phyloP scores from a whole-genome alignment of 2,113 vertebrate species.

The Piprites chloris region DNA sequence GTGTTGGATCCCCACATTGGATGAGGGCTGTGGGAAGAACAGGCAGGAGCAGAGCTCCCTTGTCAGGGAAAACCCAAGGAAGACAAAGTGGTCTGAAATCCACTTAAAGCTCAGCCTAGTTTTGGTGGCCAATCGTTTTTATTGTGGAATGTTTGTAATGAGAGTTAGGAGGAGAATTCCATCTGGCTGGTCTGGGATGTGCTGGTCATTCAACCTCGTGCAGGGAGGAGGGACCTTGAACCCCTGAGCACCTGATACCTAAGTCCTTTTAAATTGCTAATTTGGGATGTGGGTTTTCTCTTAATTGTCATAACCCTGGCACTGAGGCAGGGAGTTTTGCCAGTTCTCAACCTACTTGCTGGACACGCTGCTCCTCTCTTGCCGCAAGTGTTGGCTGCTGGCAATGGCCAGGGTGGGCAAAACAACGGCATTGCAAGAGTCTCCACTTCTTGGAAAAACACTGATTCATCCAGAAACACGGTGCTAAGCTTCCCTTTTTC shows the following conservation, averaged over 20 bases:
- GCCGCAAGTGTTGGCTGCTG: neutral
- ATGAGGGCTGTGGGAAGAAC: neutral
- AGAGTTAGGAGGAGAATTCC: neutral
- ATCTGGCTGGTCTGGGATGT: too few species aligned
- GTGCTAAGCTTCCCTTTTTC: neutral
- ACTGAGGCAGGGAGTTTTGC: neutral
- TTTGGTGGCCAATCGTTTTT: neutral
- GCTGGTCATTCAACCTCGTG: neutral
- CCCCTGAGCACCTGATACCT: too few species aligned
- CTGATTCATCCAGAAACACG: neutral
- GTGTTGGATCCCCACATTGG: neutral
- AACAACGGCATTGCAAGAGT: rapidly evolving
- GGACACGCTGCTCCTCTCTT: rapidly evolving
- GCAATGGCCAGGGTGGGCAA: rapidly evolving
- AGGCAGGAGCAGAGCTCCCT: neutral
- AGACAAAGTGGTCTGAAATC: neutral
- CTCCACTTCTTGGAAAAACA: neutral
- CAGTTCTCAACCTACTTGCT: neutral
- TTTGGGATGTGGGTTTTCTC: neutral
- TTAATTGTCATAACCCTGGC: neutral
- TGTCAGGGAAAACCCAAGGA: neutral
- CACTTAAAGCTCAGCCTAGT: neutral
- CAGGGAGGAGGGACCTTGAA: neutral
- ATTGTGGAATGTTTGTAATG: rapidly evolving
- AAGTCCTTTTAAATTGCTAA: neutral